Percentiles rank a stretch among this genome's conserved stretches.
Conservation (phyloP, 2,113 vertebrate species). For the Sebastes schlegelii region DNA sequence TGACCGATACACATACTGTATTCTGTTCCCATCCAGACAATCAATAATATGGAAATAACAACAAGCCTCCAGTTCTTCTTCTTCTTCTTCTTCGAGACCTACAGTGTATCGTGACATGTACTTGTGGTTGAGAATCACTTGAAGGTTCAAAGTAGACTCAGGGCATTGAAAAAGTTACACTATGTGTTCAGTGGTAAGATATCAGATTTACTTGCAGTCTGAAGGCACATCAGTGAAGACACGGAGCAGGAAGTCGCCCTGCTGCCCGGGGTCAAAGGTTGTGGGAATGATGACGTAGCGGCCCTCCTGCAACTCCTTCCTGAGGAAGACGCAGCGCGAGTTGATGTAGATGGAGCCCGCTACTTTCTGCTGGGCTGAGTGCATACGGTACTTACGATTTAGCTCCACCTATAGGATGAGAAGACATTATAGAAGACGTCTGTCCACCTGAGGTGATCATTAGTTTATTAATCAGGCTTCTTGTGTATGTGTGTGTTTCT, state of each 20-base stretch:
- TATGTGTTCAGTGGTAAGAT: background rate
- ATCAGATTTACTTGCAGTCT: constrained; percentile 89
- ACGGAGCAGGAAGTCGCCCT: constrained; percentile 93
- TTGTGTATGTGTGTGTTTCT: constrained; percentile 31
- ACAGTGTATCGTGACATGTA: no score
- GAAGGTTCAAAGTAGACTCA: background rate
- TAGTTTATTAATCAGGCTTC: background rate
- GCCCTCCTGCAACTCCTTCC: constrained; percentile 92
- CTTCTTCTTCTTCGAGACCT: no score
- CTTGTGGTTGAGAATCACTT: no score
- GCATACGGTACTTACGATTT: constrained; percentile 95
- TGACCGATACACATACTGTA: no score
- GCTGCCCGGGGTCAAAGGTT: constrained; percentile 90
- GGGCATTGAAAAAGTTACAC: background rate
- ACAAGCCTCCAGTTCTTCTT: no score
- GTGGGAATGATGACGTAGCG: constrained; percentile 97
- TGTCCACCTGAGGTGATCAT: background rate
- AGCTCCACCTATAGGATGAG: constrained; percentile 89
- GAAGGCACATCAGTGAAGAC: constrained; percentile 97
- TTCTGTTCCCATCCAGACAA: no score
- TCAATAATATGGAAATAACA: no score
- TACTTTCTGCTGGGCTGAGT: constrained; percentile 91
- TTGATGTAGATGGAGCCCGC: constrained; percentile 97
- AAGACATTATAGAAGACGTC: fast-evolving
- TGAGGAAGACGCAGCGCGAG: constrained; percentile 94